phyloP scores from a whole-genome alignment of 2,113 vertebrate species.

The Apteryx owenii region DNA sequence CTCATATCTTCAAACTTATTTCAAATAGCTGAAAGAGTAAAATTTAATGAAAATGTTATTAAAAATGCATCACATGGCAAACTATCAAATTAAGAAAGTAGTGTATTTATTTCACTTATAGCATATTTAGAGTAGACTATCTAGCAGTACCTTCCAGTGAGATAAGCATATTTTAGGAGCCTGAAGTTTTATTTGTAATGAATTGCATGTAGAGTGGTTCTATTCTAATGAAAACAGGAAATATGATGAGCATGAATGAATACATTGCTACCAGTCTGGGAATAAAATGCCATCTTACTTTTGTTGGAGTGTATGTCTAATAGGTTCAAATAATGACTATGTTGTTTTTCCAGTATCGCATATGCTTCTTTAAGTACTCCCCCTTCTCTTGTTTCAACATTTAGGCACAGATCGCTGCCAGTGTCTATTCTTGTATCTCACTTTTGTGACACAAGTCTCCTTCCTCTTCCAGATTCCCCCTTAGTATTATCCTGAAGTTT shows the following conservation, averaged over 20 bases:
- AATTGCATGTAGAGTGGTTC: not conserved
- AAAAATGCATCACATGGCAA: not conserved
- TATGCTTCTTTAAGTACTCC: not conserved
- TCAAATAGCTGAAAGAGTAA: slow-evolving; percentile 10
- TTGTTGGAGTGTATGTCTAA: slow-evolving; percentile 16
- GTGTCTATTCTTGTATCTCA: not conserved
- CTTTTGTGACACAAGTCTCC: not conserved
- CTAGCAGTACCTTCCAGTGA: not conserved
- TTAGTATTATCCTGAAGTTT: not conserved
- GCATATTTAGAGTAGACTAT: slow-evolving; percentile 1
- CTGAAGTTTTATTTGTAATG: slow-evolving; percentile 9
- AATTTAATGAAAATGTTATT: slow-evolving; percentile 22
- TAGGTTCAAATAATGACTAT: slow-evolving; percentile 3
- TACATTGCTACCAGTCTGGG: not conserved
- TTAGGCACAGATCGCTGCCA: not conserved
- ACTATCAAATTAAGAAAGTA: slow-evolving; percentile 8
- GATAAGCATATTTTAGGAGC: slow-evolving; percentile 15
- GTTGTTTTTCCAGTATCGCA: not conserved
- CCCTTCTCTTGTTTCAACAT: not conserved
- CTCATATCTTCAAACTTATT: not conserved
- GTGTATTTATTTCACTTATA: not conserved
- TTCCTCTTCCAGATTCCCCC: not conserved
- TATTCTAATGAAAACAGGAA: slow-evolving; percentile 47
- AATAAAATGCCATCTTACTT: slow-evolving; percentile 36
- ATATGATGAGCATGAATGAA: not conserved